Evolutionary conservation across 2,888 invertebrate species (phyloP).

Genomic region (Campaea margaritaria): DNA sequence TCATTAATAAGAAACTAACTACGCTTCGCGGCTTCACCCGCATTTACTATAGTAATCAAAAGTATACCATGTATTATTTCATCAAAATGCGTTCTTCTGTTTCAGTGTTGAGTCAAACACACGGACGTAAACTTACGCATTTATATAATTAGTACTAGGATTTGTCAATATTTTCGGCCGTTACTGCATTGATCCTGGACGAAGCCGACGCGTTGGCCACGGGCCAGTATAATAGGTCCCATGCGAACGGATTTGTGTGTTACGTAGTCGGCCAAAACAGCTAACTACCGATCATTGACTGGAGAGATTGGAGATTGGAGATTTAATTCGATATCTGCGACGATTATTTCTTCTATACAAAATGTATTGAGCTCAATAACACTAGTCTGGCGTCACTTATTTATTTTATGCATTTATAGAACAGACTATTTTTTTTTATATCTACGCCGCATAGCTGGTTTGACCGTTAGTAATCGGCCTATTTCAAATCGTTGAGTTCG

Average conservation of each 20-base stretch:
- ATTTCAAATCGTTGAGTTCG: too few species aligned
- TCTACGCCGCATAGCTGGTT: too few species aligned
- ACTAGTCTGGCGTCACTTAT: too few species aligned
- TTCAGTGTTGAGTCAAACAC: not conserved
- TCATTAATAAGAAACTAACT: not conserved
- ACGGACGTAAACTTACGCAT: not conserved
- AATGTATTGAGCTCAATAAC: too few species aligned
- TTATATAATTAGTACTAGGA: not conserved
- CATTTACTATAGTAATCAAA: too few species aligned
- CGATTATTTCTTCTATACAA: too few species aligned
- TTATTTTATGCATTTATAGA: too few species aligned
- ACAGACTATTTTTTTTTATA: too few species aligned
- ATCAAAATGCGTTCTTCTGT: too few species aligned
- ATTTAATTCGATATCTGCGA: slow-evolving; percentile 11
- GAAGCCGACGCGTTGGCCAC: slow-evolving; percentile 63
- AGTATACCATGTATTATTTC: not conserved
- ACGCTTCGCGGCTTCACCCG: not conserved
- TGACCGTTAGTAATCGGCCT: too few species aligned
- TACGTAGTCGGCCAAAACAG: slow-evolving; percentile 48
- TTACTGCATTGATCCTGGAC: slow-evolving; percentile 49
- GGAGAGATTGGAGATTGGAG: slow-evolving; percentile 44
- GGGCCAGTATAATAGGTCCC: slow-evolving; percentile 69
- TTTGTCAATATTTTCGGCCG: slow-evolving; percentile 1
- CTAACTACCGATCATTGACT: slow-evolving; percentile 51
- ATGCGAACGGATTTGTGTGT: slow-evolving; percentile 60